Evolutionary conservation across 2,888 invertebrate genomes (phyloP).

Genomic region (Electrophaes corylata): DNA sequence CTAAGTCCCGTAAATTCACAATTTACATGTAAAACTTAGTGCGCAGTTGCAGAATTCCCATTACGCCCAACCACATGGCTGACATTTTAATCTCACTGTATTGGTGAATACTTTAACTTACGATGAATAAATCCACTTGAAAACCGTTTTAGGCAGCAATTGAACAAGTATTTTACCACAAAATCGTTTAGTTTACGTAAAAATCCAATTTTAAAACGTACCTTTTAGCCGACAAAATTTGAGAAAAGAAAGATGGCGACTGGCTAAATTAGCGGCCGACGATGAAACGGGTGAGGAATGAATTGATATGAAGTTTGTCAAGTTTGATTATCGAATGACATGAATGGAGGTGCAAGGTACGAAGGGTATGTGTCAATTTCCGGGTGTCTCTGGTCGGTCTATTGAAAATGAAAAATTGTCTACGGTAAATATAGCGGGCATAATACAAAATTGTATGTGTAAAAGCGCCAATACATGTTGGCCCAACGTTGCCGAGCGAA

Average conservation of each 20-base stretch:
- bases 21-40: slow-evolving; percentile 67
- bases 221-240: slow-evolving; percentile 75
- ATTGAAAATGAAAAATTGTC: slow-evolving; percentile 3
- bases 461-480: too few relatives aligned
- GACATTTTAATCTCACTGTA: slow-evolving; percentile 42
- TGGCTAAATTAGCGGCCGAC: slow-evolving; percentile 41
- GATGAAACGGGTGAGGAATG: slow-evolving; percentile 38
- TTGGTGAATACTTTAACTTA: slow-evolving; percentile 42
- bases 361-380: background rate
- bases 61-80: slow-evolving; percentile 77
- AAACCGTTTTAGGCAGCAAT: slow-evolving; percentile 35
- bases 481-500: too few relatives aligned
- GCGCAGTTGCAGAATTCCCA: slow-evolving; percentile 74
- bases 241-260: slow-evolving; percentile 82
- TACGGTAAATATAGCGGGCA: slow-evolving; percentile 10
- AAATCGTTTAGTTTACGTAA: slow-evolving; percentile 46
- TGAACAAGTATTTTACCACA: slow-evolving; percentile 38
- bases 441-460: too few relatives aligned
- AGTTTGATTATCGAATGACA: slow-evolving; percentile 34
- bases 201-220: slow-evolving; percentile 63
- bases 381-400: slow-evolving; percentile 8
- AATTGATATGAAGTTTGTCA: slow-evolving; percentile 38
- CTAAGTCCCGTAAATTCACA: slow-evolving; percentile 34
- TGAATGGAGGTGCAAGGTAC: slow-evolving; percentile 23
- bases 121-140: slow-evolving; percentile 34